Percentiles rank a stretch among this genome's conserved stretches.
Evolutionary conservation across 2,797 vertebrate genomes (phyloP).

Genomic region (Lutjanus argentimaculatus): DNA sequence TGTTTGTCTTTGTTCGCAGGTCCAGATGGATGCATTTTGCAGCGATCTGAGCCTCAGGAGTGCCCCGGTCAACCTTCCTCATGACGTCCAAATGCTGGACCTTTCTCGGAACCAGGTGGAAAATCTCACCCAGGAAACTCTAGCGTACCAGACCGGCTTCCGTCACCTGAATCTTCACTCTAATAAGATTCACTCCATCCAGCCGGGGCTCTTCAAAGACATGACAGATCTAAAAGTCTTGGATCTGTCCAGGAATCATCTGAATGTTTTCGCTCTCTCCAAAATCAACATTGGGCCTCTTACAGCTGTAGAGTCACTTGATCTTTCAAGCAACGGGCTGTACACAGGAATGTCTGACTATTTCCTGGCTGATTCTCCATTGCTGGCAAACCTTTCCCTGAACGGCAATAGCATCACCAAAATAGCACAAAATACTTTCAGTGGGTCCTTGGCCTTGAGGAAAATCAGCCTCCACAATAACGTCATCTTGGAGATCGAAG

Average conservation of each 20-base stretch:
- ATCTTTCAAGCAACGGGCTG: conserved; percentile 93
- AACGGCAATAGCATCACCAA: conserved; percentile 93
- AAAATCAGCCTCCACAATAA: conserved; percentile 94
- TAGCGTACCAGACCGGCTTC: conserved; percentile 83
- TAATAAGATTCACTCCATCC: conserved; percentile 92
- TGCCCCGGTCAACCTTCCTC: conserved; percentile 85
- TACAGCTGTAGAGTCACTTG: conserved; percentile 84
- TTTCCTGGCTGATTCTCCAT: conserved; percentile 89
- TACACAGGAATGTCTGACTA: conserved; percentile 90
- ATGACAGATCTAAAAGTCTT: conserved; percentile 88
- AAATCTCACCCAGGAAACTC: conserved; percentile 85
- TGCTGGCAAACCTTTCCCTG: conserved; percentile 88
- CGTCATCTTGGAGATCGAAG: conserved; percentile 95
- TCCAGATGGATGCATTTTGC: conserved; percentile 88
- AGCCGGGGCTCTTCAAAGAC: conserved; percentile 87
- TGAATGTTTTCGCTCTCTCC: conserved; percentile 85
- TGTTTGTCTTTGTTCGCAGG: conserved; percentile 79
- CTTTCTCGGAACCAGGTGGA: conserved; percentile 92
- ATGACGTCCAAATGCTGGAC: conserved; percentile 86
- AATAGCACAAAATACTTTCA: conserved; percentile 88
- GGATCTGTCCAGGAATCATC: conserved; percentile 90
- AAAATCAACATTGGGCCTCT: conserved; percentile 86
- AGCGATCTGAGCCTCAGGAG: conserved; percentile 85
- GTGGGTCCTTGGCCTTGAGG: conserved; percentile 79
- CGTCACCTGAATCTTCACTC: conserved; percentile 88